Conservation (phyloP, 2,797 vertebrate species). For the Poeciliopsis infans region DNA sequence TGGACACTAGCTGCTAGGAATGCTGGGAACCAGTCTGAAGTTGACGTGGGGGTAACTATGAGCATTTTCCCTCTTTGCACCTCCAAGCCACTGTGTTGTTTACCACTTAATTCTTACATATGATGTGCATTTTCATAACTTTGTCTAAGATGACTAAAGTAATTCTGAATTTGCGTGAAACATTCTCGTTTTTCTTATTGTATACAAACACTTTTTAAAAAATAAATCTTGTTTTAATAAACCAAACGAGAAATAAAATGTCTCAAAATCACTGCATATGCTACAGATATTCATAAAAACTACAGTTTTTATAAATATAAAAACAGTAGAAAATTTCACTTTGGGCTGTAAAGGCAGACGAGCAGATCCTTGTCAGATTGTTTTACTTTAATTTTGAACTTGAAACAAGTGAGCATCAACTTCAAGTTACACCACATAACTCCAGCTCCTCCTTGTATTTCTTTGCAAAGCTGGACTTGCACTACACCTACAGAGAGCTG, state of each 20-base stretch:
- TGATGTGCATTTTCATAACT: neutral
- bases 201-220: no score
- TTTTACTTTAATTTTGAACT: neutral
- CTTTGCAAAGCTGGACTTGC: conserved; percentile 69
- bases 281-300: no score
- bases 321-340: no score
- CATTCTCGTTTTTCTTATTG: no score
- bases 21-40: conserved; percentile 45
- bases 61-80: neutral
- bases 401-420: neutral
- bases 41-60: conserved; percentile 57
- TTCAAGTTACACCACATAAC: neutral
- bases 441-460: neutral
- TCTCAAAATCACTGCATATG: no score
- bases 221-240: no score
- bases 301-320: no score
- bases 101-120: neutral
- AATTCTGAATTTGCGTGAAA: no score
- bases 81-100: neutral
- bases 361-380: no score
- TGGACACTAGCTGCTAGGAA: conserved; percentile 42
- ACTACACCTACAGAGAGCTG: conserved; percentile 76
- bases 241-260: no score
- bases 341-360: no score
- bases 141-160: no score